These are phyloP conservation scores for Cerceris ruficornis DNA, from an alignment of 2,888 invertebrate genomes.

Conservation along the genomic window DNA sequence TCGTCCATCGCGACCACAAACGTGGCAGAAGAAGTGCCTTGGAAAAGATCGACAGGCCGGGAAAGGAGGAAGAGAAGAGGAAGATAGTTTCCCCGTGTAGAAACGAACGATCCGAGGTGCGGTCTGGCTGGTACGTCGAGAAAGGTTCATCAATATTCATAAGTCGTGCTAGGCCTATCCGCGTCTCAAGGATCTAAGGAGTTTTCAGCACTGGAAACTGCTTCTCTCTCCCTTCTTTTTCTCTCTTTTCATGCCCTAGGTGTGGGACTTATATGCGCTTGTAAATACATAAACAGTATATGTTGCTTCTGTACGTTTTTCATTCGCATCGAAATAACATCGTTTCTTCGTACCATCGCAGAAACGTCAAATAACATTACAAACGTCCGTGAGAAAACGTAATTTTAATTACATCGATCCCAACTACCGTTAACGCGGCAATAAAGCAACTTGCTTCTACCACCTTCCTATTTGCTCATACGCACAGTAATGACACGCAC, in stretches of 20 bases:
- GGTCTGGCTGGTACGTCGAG: constrained; percentile 70
- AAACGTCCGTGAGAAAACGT: not conserved
- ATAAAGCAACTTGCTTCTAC: no score
- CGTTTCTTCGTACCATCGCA: constrained; percentile 10
- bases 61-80: constrained; percentile 44
- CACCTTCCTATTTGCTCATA: no score
- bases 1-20: not conserved
- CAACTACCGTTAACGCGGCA: not conserved
- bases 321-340: constrained; percentile 22
- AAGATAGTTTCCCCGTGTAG: constrained; percentile 38
- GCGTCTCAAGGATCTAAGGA: constrained; percentile 76
- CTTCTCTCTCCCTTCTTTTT: constrained; percentile 33
- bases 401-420: not conserved
- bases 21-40: constrained; percentile 23
- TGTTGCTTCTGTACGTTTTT: no score
- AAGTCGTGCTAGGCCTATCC: constrained; percentile 73
- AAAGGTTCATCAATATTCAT: constrained; percentile 81
- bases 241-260: constrained; percentile 20
- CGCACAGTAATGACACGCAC: not conserved
- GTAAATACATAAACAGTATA: no score
- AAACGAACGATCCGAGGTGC: constrained; percentile 65
- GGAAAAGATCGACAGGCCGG: not conserved
- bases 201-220: constrained; percentile 54
- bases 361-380: no score
- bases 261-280: constrained; percentile 25